A percentile compares a stretch with the other conserved stretches of the same genome.
phyloP scores from a whole-genome alignment of 2,797 vertebrate species.

The Sphenodon punctatus region DNA sequence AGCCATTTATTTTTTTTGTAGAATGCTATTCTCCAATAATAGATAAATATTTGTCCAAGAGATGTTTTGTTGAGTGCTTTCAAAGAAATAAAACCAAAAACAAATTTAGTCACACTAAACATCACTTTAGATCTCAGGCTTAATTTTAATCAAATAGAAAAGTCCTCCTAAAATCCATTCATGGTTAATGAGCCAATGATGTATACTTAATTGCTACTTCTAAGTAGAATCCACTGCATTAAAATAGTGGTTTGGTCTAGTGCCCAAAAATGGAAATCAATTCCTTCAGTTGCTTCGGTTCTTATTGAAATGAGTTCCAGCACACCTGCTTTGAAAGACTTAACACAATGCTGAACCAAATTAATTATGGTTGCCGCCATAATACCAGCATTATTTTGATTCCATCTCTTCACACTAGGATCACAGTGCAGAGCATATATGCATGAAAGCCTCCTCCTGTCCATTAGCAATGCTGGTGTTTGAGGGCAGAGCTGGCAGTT shows the following conservation, averaged over 20 bases:
- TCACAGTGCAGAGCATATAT: not conserved
- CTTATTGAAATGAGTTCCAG: constrained; percentile 29
- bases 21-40: not conserved
- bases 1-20: not conserved
- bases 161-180: too few relatives aligned
- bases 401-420: not conserved
- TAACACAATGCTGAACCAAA: constrained; percentile 21
- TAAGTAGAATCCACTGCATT: not conserved
- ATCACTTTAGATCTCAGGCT: too few relatives aligned
- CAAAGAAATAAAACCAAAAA: too few relatives aligned
- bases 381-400: constrained; percentile 1
- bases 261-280: fast-evolving
- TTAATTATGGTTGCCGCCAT: constrained; percentile 1
- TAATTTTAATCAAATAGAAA: too few relatives aligned
- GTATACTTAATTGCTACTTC: not conserved
- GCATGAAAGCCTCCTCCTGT: not conserved
- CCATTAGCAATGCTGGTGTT: not conserved
- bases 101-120: too few relatives aligned
- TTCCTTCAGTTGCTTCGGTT: not conserved
- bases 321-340: not conserved
- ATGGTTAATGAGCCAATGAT: not conserved
- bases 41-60: not conserved
- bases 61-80: not conserved
- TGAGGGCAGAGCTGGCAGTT: not conserved
- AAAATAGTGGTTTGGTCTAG: not conserved